Conservation (phyloP, 2,888 invertebrate species). For the Scaptomyza parva region DNA sequence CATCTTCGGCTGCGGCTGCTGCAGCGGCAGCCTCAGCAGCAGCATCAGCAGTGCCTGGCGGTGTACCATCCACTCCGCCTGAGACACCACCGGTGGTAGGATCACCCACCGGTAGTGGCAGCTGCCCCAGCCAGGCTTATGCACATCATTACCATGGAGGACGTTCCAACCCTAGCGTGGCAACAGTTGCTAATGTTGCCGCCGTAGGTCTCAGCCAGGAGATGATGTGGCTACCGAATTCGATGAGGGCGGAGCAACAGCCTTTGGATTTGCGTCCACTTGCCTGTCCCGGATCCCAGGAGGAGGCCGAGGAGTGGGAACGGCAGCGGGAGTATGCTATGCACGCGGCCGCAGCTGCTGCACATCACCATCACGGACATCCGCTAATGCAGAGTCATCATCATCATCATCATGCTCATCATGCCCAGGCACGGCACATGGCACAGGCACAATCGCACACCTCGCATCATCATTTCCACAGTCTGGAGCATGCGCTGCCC, state of each 20-base stretch:
- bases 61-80: conserved; percentile 93
- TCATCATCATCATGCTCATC: conserved; percentile 57
- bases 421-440: conserved; percentile 53
- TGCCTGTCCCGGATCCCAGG: conserved; percentile 87
- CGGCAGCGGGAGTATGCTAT: conserved; percentile 87
- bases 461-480: conserved; percentile 82
- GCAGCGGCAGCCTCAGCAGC: conserved; percentile 39
- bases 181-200: conserved; percentile 39
- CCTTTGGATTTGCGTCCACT: conserved; percentile 93
- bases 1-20: conserved; percentile 37
- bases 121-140: conserved; percentile 75
- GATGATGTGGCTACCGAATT: conserved; percentile 91
- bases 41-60: conserved; percentile 84
- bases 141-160: conserved; percentile 67
- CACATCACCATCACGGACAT: conserved; percentile 79
- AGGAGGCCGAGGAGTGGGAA: conserved; percentile 88
- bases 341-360: conserved; percentile 81
- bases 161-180: conserved; percentile 46
- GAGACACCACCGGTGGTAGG: conserved; percentile 91
- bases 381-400: conserved; percentile 78
- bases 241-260: conserved; percentile 87
- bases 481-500: conserved; percentile 83
- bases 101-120: conserved; percentile 85
- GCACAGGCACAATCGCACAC: conserved; percentile 71
- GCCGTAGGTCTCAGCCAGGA: conserved; percentile 88